Base-by-base conservation (phyloP, 1,140 invertebrate genomes). In the Bradysia coprophila region DNA sequence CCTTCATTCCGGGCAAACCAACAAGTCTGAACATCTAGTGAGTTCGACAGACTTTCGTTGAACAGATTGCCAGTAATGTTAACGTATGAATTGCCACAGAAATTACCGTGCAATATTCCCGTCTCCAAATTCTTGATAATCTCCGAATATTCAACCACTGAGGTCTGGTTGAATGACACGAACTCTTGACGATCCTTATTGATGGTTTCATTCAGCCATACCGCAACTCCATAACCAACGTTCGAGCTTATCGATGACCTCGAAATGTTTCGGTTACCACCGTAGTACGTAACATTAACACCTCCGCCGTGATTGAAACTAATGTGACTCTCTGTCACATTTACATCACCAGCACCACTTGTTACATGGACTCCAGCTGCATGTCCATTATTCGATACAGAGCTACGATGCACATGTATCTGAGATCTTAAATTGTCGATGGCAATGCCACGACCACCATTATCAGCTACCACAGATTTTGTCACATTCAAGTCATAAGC, bases 231-330 rank as follows among this genome's bases (percentile, higher is more conserved):
- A 49, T 80, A 78, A 6, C 85, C 80, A 28, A 69, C 66, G 59
- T 95, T 95, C 0, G 74, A 92, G 45, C 69, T 79, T 34, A 89
- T 57, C 13, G 71, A 78, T 21, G 78, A 81, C 51, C 75, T 66
- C 10, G 91, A 92, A 28, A 97, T 69, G 51, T 97, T 91, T 40
- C 84, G 69, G 45, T 78, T 80, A 3, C 93, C 92, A 1, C 92
- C 91, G 1, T 84, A 81, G 43, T 88, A 86, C 0, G 90, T 93
- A 3, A 96, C 80, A 51, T 94, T 93, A 4, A 88, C 66, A 2
- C 85, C 83, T 48, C 94, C 92, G 0, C 91, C 94, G 51, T 80
- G 73, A 59, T 98, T 99, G 48, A 89, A 82, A 1, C 75, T 78
- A 31, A 98, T 83, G 51, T 80, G 71, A 45, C 84, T 89, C 47